Evolutionary conservation across 2,797 vertebrate genomes (phyloP), one percentile per base, ranked within the genome.

Genomic region (Glyptemys insculpta): DNA sequence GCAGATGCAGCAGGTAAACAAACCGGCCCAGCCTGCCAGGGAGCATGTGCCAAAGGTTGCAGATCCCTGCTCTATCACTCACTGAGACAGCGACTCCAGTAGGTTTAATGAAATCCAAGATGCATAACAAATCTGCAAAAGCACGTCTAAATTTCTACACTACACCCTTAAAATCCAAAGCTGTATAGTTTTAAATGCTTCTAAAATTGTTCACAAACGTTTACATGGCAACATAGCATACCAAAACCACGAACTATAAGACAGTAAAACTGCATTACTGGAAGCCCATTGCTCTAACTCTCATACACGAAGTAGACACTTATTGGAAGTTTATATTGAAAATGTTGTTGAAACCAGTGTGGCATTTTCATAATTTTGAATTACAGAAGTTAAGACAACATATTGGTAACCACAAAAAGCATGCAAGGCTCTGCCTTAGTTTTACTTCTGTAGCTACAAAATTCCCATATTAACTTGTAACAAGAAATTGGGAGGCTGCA

Each of bases 131-230:
- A 62, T 34, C 59, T 62, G 12, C 59, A 34, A n/a, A 68, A 68
- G 62, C 34, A 37, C 16, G 12, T 44, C 14, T 76, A 23, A 29
- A 76, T 47, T 76, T 47, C 72, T 74, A 74, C 37, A 25, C 11
- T 44, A 74, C 23, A 57, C 27, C 56, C 56, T 68, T 37, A 18
- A 68, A 37, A n/a, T 37, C 19, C 37, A 44, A 27, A 76, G 12
- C 12, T 15, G 27, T 14, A 25, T 27, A 44, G 47, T 76, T 76
- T 11, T 0, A 68, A 68, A 80, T 0, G 0, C 16, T n/a, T 0
- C 25, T 29, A 83, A 53, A 91, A 74, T 74, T 41, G n/a, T 74
- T 44, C 2, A 5, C 11, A 56, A 34, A 7, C 50, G 19, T 34
- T 62, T 14, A 50, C 49, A n/a, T 12, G 37, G 72, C 72, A 57